phyloP scores from a whole-genome alignment of 1,140 invertebrate genomes.

The Copidosoma floridanum region DNA sequence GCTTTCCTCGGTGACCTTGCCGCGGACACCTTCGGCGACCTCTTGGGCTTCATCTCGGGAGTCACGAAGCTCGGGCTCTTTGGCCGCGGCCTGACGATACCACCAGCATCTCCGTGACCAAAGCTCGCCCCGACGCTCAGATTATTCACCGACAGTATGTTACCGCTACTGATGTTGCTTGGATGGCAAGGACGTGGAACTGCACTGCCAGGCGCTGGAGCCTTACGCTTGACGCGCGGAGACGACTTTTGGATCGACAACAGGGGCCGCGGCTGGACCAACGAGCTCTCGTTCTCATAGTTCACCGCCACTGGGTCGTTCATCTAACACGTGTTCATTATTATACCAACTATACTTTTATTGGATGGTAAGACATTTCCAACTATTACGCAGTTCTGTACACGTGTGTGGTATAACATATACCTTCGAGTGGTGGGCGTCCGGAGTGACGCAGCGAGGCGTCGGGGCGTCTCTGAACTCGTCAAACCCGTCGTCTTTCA shows the following conservation, averaged over 20 bases:
- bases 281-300: slow-evolving; percentile 8
- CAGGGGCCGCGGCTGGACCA: background rate
- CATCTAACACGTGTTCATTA: background rate
- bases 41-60: slow-evolving; percentile 29
- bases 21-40: slow-evolving; percentile 15
- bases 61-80: slow-evolving; percentile 34
- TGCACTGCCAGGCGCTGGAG: background rate
- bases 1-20: slow-evolving; percentile 30
- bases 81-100: slow-evolving; percentile 30
- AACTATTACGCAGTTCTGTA: too few relatives aligned
- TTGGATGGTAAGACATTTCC: too few relatives aligned
- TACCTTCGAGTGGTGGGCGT: too few relatives aligned
- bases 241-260: slow-evolving; percentile 6
- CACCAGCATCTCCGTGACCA: background rate
- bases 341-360: too few relatives aligned
- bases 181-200: background rate
- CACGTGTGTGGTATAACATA: too few relatives aligned
- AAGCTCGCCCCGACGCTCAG: background rate
- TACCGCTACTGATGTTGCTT: background rate
- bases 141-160: slow-evolving; percentile 22
- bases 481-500: slow-evolving; percentile 35
- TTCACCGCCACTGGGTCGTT: background rate
- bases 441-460: background rate
- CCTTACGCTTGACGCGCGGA: slow-evolving; percentile 13
- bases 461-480: background rate